Evolutionary conservation across 2,888 invertebrate species (phyloP), one percentile per base, ranked within the genome.

Genomic region (Coleophora deauratella): DNA sequence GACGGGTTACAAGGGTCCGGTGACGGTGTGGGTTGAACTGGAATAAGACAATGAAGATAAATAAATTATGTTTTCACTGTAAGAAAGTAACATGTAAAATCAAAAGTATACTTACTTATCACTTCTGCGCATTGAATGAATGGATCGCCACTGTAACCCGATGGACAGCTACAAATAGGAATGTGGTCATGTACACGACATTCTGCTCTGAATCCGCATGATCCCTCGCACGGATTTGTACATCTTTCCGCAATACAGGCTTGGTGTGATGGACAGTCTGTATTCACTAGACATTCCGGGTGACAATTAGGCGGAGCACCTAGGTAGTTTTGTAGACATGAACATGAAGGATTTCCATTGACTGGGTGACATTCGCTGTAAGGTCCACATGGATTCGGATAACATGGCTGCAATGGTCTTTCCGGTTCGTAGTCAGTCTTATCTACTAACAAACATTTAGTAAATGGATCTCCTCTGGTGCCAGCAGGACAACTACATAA

Each of bases 161-260:
- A 62, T 1, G 91, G 89, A 59, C 95, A 95, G 51, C 91, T 92
- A 63, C 95, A 95, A 46, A 94, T 90, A 0, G 94, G 93, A 69
- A 92, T 93, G 65, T 95, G 95, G 64, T 93, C 92, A 45, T 92
- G 91, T 9, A 94, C 94, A 52, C 90, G 87, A 60, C 95, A 95
- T 58, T 90, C 89, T 21, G 94, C 92, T 61, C 91, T 91, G 38
- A 89, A 77, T 40, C 95, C 95, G 60, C 95, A 95, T 15, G 92
- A 91, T 45, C 93, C 94, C 48, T 91, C 90, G 62, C 94, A 94
- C 40, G 94, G 94, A 70, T 95, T 93, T 27, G 87, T 87, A 59
- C 95, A 95, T 72, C 92, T 94, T 69, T 92, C 92, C 61, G 92
- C 93, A 50, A 93, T 89, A 62, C 95, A 95, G 8, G 94, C 93